Percentiles rank a stretch among this genome's conserved stretches.
phyloP scores from a whole-genome alignment of 1,140 invertebrate genomes.

The Lepidurus apus region DNA sequence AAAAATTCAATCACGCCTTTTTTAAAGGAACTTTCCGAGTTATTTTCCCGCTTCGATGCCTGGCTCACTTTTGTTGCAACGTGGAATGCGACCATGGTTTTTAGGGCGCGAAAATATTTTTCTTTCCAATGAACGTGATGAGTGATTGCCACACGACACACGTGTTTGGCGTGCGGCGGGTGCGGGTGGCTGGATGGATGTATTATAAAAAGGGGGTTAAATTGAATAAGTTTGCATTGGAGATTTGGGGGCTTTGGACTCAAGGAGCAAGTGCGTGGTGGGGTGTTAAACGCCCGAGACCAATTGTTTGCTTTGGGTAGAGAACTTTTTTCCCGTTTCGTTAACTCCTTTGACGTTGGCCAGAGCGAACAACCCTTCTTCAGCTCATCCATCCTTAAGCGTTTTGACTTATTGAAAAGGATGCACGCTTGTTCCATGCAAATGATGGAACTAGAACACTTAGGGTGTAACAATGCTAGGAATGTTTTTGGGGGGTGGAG shows the following conservation, averaged over 20 bases:
- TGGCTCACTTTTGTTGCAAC: background rate
- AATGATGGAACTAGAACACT: constrained; percentile 9
- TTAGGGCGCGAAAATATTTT: background rate
- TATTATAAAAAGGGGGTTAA: background rate
- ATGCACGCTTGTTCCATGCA: constrained; percentile 9
- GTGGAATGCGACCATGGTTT: background rate
- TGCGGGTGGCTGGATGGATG: background rate
- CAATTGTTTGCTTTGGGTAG: background rate
- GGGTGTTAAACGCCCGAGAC: background rate
- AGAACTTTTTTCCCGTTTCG: background rate
- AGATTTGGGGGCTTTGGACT: background rate
- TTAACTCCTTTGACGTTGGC: background rate
- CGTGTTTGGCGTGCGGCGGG: background rate
- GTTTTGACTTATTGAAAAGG: constrained; percentile 19
- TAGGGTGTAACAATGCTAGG: background rate
- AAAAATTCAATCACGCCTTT: background rate
- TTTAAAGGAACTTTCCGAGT: too few species aligned
- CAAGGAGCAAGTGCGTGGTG: background rate
- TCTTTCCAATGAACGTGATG: background rate
- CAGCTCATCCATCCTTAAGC: constrained; percentile 4
- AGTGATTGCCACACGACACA: constrained; percentile 13
- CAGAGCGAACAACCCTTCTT: background rate
- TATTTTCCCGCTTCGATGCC: constrained; percentile 8
- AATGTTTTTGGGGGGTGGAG: background rate
- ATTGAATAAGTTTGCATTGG: background rate